Evolutionary conservation across 1,140 invertebrate species (phyloP), one percentile per base, ranked within the genome.

Genomic region (Mesaphorura yosii): DNA sequence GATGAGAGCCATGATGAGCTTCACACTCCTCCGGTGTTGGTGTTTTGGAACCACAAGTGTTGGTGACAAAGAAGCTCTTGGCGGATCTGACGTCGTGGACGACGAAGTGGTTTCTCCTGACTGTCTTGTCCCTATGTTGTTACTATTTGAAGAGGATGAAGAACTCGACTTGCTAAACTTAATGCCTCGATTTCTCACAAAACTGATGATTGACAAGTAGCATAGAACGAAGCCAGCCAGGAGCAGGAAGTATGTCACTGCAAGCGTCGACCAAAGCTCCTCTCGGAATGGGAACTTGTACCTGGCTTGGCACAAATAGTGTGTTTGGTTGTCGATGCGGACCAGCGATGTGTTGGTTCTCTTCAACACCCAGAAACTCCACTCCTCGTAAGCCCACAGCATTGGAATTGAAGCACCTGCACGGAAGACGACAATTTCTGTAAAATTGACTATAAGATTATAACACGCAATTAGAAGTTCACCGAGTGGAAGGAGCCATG

Each of bases 171-270:
- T 23, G 7, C 29, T 26, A 46, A 46, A 46, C 6, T 46, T 46
- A 7, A 7, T 38, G 6, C 31, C 41, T 31, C 55, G 53, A 4
- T 20, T 40, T 23, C 55, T 54, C 12, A 61, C 51, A 27, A 55
- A 61, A 7, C 34, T 23, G 1, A 57, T 41, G 23, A 61, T 57
- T 22, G 59, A 61, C 1, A 57, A 0, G 38, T 61, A 61, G 44
- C 46, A 61, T 34, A 61, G 48, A 0, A 57, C 3, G 40, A 61
- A 52, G n/a, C 31, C 48, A 10, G 29, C 29, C 1, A 58, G 1
- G 2, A 58, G 14, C 3, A 45, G 22, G 14, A 40, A 25, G 19
- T 47, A 54, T 2, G 51, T 44, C 19, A 42, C 12, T 23, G 47
- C 57, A 2, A 51, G 1, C 17, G 27, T 19, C 12, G 41, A 20